phyloP scores from a whole-genome alignment of 2,797 vertebrate genomes.

The Atherinosoma microstoma region DNA sequence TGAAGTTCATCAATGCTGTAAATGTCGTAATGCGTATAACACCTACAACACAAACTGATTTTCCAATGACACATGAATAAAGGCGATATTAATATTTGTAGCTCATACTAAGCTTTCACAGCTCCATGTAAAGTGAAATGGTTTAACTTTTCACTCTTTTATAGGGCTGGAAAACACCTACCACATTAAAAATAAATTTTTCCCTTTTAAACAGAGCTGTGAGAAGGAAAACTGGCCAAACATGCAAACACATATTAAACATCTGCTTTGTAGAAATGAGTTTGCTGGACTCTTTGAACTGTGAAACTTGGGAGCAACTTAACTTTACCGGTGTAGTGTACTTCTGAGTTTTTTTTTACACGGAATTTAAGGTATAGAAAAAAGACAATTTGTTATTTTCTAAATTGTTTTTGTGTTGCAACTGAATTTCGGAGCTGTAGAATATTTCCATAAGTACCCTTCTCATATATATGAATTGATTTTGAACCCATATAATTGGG shows the following conservation, averaged over 20 bases:
- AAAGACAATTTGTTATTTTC: not conserved
- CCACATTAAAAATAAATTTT: conserved; percentile 28
- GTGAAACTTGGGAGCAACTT: not conserved
- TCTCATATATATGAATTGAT: no score
- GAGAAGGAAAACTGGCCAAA: conserved; percentile 8
- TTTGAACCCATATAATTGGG: no score
- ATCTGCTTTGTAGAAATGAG: not conserved
- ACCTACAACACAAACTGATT: conserved; percentile 29
- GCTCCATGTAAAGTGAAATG: conserved; percentile 1
- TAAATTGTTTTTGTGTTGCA: no score
- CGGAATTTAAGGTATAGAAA: not conserved
- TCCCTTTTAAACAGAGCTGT: conserved; percentile 12
- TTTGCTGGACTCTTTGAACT: not conserved
- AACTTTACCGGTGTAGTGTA: not conserved
- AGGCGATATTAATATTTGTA: conserved; percentile 54
- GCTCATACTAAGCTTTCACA: conserved; percentile 34
- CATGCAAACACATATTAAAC: conserved; percentile 1
- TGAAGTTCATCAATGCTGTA: conserved; percentile 44
- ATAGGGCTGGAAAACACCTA: conserved; percentile 43
- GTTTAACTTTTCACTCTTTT: conserved; percentile 41
- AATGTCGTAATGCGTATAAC: conserved; percentile 44
- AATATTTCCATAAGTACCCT: no score
- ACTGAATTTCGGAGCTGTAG: not conserved
- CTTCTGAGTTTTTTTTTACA: not conserved
- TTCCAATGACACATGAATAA: conserved; percentile 55